Evolutionary conservation across 2,888 invertebrate species (phyloP), one percentile per base, ranked within the genome.

Genomic region (Anthophora plumipes): DNA sequence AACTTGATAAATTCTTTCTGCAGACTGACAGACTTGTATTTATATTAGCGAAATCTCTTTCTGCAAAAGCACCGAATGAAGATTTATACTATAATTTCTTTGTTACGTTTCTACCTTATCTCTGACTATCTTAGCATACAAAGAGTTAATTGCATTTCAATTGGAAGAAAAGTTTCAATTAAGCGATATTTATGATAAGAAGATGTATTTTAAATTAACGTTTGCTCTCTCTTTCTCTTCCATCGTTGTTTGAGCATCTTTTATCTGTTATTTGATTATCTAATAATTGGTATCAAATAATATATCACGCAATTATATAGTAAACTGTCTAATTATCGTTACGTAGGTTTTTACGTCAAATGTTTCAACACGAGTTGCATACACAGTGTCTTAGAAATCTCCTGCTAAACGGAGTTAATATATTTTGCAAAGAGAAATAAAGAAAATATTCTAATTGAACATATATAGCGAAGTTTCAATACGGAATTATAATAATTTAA

Each of bases 1-100:
- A 64, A 20, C n/a, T 20, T 55, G 46, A n/a, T 46, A 37, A 46
- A 22, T 55, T 55, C 46, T 75, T n/a, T n/a, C 25, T 25, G 55
- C 25, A 50, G 14, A 64, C 20, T 37, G 37, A 31, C 20, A 64
- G 14, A 48, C 31, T 1, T 48, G n/a, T n/a, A 17, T 46, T 61
- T 17, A 20, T 46, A 20, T 5, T 9, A 17, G 14, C 43, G 6
- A 22, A 46, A 12, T 9, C n/a, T 31, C 20, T 50, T 50, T 9
- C 43, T n/a, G 12, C 20, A 14, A 37, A 48, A 50, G 20, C 11
- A 3, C 37, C 3, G 48, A 43, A 64, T 50, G 20, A 0, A 64
- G 20, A 50, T 64, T n/a, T 37, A 9, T 48, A 20, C 6, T 20
- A 64, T 20, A 64, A 37, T 50, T 50, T 20, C 14, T 20, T n/a